Percentiles rank a stretch among this genome's conserved stretches.
These are phyloP conservation scores for Artibeus lituratus DNA, from an alignment of 2,797 vertebrate species.

Conservation along the genomic window DNA sequence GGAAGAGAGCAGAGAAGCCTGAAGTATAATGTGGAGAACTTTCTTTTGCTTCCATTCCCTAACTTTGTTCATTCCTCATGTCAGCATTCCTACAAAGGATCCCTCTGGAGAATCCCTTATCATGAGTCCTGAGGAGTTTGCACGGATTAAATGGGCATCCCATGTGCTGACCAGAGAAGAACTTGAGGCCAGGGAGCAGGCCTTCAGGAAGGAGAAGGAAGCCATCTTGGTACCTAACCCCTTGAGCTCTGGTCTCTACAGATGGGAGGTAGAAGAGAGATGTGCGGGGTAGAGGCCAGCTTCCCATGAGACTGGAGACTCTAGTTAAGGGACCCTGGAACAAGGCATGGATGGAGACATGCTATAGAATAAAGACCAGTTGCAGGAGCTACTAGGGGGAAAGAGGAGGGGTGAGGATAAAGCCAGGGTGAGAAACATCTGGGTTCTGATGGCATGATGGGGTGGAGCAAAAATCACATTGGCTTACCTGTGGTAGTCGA, in stretches of 20 bases:
- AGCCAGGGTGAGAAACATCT: background rate
- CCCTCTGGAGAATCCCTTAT: slow-evolving; percentile 83
- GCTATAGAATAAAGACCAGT: background rate
- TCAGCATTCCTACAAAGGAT: slow-evolving; percentile 85
- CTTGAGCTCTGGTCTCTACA: background rate
- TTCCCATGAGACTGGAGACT: background rate
- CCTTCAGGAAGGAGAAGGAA: slow-evolving; percentile 80
- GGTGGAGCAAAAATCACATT: background rate
- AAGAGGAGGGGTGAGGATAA: background rate
- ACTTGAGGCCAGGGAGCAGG: slow-evolving; percentile 69
- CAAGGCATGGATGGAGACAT: background rate
- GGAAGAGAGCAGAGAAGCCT: background rate
- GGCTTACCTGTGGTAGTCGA: background rate
- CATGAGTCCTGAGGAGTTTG: slow-evolving; percentile 82
- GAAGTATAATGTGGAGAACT: rapidly evolving
- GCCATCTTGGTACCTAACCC: slow-evolving; percentile 72
- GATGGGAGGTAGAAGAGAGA: background rate
- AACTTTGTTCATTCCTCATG: background rate
- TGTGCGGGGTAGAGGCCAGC: background rate
- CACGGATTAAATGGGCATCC: slow-evolving; percentile 82
- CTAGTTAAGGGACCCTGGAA: background rate
- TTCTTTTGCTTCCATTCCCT: background rate
- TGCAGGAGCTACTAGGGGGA: background rate
- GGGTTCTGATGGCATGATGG: background rate
- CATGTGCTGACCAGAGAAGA: slow-evolving; percentile 77